phyloP scores from a whole-genome alignment of 2,888 invertebrate genomes.

The Eilema sororculum region DNA sequence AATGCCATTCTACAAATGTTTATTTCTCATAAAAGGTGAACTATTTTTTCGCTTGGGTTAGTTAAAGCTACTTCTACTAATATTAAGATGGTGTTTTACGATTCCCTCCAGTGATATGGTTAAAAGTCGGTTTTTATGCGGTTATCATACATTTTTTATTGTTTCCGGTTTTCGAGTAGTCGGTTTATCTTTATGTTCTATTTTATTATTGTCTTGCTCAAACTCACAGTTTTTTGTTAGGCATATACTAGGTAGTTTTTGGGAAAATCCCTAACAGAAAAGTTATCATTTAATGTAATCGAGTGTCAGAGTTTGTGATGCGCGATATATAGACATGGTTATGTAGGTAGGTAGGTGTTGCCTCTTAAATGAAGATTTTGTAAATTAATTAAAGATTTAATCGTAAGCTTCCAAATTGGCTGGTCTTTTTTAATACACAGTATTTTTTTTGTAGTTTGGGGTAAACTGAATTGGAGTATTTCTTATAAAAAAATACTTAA shows the following conservation, averaged over 20 bases:
- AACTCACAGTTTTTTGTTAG: constrained; percentile 32
- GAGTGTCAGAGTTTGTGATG: constrained; percentile 28
- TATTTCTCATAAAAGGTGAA: constrained; percentile 16
- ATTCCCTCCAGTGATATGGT: constrained; percentile 50
- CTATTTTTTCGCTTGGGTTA: constrained; percentile 29
- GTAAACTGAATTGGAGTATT: neutral
- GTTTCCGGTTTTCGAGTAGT: constrained; percentile 54
- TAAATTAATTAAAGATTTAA: constrained; percentile 33
- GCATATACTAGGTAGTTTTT: constrained; percentile 32
- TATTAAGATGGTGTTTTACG: constrained; percentile 51
- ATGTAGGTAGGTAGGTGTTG: neutral
- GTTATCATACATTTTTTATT: constrained; percentile 54
- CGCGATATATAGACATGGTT: constrained; percentile 26
- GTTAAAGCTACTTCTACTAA: constrained; percentile 37
- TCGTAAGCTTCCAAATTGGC: constrained; percentile 26
- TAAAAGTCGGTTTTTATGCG: constrained; percentile 51
- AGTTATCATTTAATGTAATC: constrained; percentile 33
- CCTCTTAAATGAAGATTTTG: constrained; percentile 20
- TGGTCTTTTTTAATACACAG: constrained; percentile 15
- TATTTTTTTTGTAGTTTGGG: neutral
- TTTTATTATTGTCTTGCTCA: constrained; percentile 55
- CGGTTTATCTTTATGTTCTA: constrained; percentile 53
- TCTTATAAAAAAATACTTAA: neutral
- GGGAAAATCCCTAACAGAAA: constrained; percentile 37
- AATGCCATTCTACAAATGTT: constrained; percentile 8